Base-by-base conservation (phyloP, 1,140 invertebrate species). In the Drosophila virilis region DNA sequence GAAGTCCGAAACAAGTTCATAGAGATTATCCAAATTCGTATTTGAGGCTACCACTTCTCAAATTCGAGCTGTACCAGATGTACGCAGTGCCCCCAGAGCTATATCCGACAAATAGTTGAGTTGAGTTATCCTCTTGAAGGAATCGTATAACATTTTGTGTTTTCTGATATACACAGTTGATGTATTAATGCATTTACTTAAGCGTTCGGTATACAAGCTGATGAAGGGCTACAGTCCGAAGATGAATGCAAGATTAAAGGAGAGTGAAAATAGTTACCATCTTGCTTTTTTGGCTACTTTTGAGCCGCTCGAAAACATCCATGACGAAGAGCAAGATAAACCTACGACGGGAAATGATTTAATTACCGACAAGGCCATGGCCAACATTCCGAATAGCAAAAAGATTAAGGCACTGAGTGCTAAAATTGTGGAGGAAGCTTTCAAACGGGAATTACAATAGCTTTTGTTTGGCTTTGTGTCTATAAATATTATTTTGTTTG, bases 381-480 rank as follows among this genome's bases (percentile, higher is more conserved):
- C 81, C 28, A 80, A 69, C 72, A 78, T 92, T n/a, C 91, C 85
- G 0, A 92, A 76, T 74, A 78, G 91, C 28, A 90, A 89, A 13
- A 80, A 85, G 62, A 77, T 92, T 2, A 92, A 92, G 52, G 66
- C 77, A 0, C 83, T 89, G 33, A 92, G 91, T 62, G 78, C 80
- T n/a, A 84, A 69, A 66, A 17, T 92, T 6, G 57, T 92, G 6
- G 90, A 92, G 15, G 90, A 91, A 43, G 48, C 76, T 15, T 38
- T 75, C 10, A 91, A 85, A 13, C 78, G 68, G 32, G 78, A 92
- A 5, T 0, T 83, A 51, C 0, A 9, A n/a, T 55, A 52, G 42
- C 8, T 2, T 12, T n/a, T 28, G 9, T 32, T 48, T 48, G 17
- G 46, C 22, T 28, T 48, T 2, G 22, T 28, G 22, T 28, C 22